A percentile compares a stretch with the other conserved stretches of the same genome.
phyloP scores from a whole-genome alignment of 2,888 invertebrate species.

The Palloptera scutellata region DNA sequence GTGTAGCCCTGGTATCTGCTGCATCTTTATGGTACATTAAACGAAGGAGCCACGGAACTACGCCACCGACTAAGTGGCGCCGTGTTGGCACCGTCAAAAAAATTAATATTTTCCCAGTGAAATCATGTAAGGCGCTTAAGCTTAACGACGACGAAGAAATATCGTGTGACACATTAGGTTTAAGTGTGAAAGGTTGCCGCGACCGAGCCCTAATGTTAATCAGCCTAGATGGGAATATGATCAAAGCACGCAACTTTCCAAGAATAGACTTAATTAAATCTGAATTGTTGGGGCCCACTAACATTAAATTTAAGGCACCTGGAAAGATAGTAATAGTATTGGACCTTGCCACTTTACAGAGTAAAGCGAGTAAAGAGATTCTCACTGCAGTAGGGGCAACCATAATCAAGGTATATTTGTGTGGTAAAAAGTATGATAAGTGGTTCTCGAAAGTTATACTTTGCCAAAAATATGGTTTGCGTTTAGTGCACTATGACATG shows the following conservation, averaged over 20 bases:
- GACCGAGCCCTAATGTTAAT: slow-evolving; percentile 60
- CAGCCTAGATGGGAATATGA: slow-evolving; percentile 51
- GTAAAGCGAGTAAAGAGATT: slow-evolving; percentile 45
- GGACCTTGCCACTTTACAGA: slow-evolving; percentile 59
- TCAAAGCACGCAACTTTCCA: slow-evolving; percentile 58
- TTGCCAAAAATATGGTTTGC: slow-evolving; percentile 65
- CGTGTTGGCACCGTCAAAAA: slow-evolving; percentile 52
- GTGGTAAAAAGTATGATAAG: slow-evolving; percentile 74
- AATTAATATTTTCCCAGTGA: slow-evolving; percentile 55
- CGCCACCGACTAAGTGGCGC: slow-evolving; percentile 58
- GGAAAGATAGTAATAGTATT: slow-evolving; percentile 66
- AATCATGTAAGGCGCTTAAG: slow-evolving; percentile 54
- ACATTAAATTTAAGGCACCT: slow-evolving; percentile 67
- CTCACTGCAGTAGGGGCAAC: slow-evolving; percentile 69
- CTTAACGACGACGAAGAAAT: slow-evolving; percentile 36
- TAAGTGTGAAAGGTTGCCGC: slow-evolving; percentile 46
- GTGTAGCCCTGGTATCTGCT: slow-evolving; percentile 46
- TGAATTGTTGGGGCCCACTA: slow-evolving; percentile 55
- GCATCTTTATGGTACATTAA: slow-evolving; percentile 47
- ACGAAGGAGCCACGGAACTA: slow-evolving; percentile 32
- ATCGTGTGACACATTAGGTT: slow-evolving; percentile 53
- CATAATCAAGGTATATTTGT: slow-evolving; percentile 72
- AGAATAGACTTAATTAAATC: slow-evolving; percentile 53
- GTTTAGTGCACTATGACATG: slow-evolving; percentile 71
- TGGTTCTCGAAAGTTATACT: slow-evolving; percentile 72